These are phyloP conservation scores for Drosophila recens DNA, from an alignment of 2,888 invertebrate genomes.

Conservation along the genomic window DNA sequence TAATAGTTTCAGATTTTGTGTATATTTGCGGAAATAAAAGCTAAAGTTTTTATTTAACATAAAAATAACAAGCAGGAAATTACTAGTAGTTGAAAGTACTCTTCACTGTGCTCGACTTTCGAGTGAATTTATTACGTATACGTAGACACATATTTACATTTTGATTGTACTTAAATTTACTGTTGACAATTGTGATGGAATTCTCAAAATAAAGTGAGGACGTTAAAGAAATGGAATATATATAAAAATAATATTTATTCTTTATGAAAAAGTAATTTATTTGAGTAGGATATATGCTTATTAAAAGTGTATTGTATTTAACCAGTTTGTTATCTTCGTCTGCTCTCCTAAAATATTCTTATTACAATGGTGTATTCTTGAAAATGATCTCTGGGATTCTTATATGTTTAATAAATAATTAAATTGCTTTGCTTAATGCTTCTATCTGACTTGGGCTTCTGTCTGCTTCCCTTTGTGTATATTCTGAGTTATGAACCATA, in stretches of 20 bases:
- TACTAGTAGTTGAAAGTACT: not conserved
- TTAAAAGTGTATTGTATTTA: not conserved
- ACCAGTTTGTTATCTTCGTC: not conserved
- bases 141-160: not conserved
- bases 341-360: not conserved
- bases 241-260: not conserved
- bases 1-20: constrained; percentile 8
- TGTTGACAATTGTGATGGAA: not conserved
- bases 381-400: constrained; percentile 10
- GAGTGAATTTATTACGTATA: constrained; percentile 5
- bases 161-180: not conserved
- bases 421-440: constrained; percentile 48
- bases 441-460: constrained; percentile 23
- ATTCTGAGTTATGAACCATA: constrained; percentile 55
- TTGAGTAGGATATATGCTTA: not conserved
- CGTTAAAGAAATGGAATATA: not conserved
- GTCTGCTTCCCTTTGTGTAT: constrained; percentile 14
- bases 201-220: not conserved
- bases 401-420: constrained; percentile 35
- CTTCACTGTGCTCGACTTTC: not conserved
- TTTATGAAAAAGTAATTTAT: too few relatives aligned
- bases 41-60: constrained; percentile 1
- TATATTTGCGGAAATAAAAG: constrained; percentile 1
- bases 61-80: constrained; percentile 2
- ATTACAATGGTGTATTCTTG: not conserved